These are phyloP conservation scores for Suncus etruscus DNA, from an alignment of 2,113 vertebrate species.

Conservation along the genomic window DNA sequence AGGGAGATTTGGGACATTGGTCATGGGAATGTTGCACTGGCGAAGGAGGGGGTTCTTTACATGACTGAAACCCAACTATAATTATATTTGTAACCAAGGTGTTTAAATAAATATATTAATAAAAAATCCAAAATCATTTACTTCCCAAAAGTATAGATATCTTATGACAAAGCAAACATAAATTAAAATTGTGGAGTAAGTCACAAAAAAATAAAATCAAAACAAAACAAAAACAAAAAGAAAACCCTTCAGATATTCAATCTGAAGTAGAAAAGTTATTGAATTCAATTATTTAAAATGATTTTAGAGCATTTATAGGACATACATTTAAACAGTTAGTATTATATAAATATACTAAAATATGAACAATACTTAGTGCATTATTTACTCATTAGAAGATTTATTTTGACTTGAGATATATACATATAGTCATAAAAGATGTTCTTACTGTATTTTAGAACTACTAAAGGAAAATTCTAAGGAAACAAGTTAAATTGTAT, in stretches of 20 bases:
- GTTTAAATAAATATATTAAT: too few species aligned
- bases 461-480: background rate
- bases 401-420: background rate
- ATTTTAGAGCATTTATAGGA: background rate
- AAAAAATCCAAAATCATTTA: too few species aligned
- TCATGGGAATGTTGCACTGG: too few species aligned
- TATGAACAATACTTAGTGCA: background rate
- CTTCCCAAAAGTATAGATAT: too few species aligned
- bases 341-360: background rate
- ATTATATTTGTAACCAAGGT: too few species aligned
- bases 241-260: background rate
- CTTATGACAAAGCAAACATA: too few species aligned
- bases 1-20: too few species aligned
- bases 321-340: background rate
- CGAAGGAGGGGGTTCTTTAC: too few species aligned
- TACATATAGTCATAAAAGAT: background rate
- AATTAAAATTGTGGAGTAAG: too few species aligned
- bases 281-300: background rate
- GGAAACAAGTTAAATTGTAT: background rate
- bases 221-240: background rate
- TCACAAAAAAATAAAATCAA: too few species aligned
- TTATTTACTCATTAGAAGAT: background rate
- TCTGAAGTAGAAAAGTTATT: background rate
- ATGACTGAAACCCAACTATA: too few species aligned
- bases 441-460: constrained; percentile 13